Evolutionary conservation across 2,113 vertebrate genomes (phyloP), one percentile per base, ranked within the genome.

Genomic region (Trematomus loennbergii): DNA sequence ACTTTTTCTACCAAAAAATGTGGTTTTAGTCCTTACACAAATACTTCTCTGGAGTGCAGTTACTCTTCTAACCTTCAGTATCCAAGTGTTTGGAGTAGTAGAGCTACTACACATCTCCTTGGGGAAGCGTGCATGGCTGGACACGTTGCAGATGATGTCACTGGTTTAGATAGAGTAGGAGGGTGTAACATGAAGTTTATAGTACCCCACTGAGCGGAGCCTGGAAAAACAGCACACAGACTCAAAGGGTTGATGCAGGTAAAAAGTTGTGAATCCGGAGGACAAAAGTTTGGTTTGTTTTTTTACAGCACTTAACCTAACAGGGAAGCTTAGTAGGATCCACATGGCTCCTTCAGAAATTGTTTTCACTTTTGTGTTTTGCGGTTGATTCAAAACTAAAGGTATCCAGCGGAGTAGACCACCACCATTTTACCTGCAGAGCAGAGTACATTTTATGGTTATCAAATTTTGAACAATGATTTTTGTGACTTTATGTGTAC

Each of bases 71-170:
- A 67, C 59, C 49, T 76, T 82, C 68, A 43, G 22, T 50, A 55
- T 49, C 66, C 50, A 60, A 83, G 67, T 70, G 83, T 59, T 71
- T 83, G 57, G 71, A 70, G 71, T 85, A 82, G 75, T 84, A 36
- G 55, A 75, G 72, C 67, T 83, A 87, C 83, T 88, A 85, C 79
- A 70, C 74, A 76, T 88, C 76, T 87, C 87, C 79, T 87, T 52
- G 25, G 90, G 88, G 88, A 87, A 67, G 68, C 70, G 71, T 60
- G 71, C 65, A 81, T 84, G 81, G 82, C 72, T 78, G 65, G 70
- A 79, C 85, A 87, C 55, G 33, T 79, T 87, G 78, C 29, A 75
- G 79, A 33, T 89, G 84, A 91, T 92, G 89, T 89, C 91, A 91
- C 74, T 22, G 22, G 74, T 62, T 80, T 64, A 73, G 59, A 85